Conservation (phyloP, 2,888 invertebrate species). For the Netelia virgata region DNA sequence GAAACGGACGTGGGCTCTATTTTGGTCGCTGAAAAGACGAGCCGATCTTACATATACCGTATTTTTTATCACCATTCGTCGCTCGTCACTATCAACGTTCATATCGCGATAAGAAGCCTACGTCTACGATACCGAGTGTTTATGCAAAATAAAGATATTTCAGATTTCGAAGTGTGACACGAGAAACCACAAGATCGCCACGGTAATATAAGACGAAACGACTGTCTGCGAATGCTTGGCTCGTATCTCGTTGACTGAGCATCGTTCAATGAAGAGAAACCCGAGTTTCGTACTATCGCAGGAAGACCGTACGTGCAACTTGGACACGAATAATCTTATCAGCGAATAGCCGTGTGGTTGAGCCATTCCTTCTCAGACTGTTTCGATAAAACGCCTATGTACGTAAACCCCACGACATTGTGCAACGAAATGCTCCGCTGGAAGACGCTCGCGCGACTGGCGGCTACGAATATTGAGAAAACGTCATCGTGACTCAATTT, state of each 20-base stretch:
- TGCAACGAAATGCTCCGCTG: slow-evolving; percentile 16
- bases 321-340: slow-evolving; percentile 67
- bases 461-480: background rate
- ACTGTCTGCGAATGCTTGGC: background rate
- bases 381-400: slow-evolving; percentile 35
- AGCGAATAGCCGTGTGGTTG: slow-evolving; percentile 36
- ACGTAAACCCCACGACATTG: background rate
- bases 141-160: slow-evolving; percentile 38
- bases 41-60: slow-evolving; percentile 1
- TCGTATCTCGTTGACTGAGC: slow-evolving; percentile 31
- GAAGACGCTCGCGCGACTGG: slow-evolving; percentile 4
- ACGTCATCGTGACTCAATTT: background rate
- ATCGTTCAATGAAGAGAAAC: slow-evolving; percentile 34
- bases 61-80: slow-evolving; percentile 31
- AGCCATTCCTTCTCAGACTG: slow-evolving; percentile 33
- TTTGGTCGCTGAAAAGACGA: slow-evolving; percentile 40
- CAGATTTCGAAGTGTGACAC: slow-evolving; percentile 7
- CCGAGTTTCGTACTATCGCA: slow-evolving; percentile 48
- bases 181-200: slow-evolving; percentile 11
- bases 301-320: slow-evolving; percentile 47
- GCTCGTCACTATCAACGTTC: slow-evolving; percentile 17
- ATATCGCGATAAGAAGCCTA: slow-evolving; percentile 23
- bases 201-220: background rate
- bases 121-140: slow-evolving; percentile 40
- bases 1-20: slow-evolving; percentile 25